Base-by-base conservation (phyloP, 1,140 invertebrate genomes). In the Anagrus nilaparvatae region DNA sequence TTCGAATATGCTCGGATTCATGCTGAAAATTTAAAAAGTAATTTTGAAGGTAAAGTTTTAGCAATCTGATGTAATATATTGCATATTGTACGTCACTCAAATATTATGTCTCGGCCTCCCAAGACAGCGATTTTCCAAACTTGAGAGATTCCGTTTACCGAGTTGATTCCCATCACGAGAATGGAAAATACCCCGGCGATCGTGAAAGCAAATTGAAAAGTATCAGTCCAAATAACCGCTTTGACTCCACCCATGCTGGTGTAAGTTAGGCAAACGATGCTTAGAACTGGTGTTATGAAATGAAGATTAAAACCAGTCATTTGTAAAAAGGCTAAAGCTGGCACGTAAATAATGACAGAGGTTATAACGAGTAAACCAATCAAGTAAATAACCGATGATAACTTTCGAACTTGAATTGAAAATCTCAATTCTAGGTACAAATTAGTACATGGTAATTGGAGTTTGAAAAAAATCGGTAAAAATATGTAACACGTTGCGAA, bases 361-460 rank as follows among this genome's bases (percentile, higher is more conserved):
- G 76, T 50, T 25, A 72, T 59, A 49, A 49, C 70, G 55, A 54
- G 55, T 64, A 51, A 61, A 41, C 78, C 72, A 7, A 82, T 59
- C 1, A 76, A 71, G 54, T 76, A 84, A 25, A 81, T 69, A 24
- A 76, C 69, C 0, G 81, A 83, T 0, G 74, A 78, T 7, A 82
- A 51, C 6, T 71, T 58, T 29, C 80, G 63, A 0, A 84, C 75
- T 1, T 69, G 60, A 41, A 71, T 71, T 31, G 75, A 65, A 56
- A 84, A 86, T 37, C 82, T 64, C 7, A 76, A 50, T 41, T 82
- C 77, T 28, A 89, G 61, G 60, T 89, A 89, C 73, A 88, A 79
- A 58, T 85, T 90, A 32, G 74, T 77, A 37, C 82, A 86, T n/a
- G 79, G 80, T 4, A 84, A 55, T 53, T 83, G 75, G 2, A 90